Evolutionary conservation across 2,113 vertebrate species (phyloP), one percentile per base, ranked within the genome.

Genomic region (Chloropsis hardwickii): DNA sequence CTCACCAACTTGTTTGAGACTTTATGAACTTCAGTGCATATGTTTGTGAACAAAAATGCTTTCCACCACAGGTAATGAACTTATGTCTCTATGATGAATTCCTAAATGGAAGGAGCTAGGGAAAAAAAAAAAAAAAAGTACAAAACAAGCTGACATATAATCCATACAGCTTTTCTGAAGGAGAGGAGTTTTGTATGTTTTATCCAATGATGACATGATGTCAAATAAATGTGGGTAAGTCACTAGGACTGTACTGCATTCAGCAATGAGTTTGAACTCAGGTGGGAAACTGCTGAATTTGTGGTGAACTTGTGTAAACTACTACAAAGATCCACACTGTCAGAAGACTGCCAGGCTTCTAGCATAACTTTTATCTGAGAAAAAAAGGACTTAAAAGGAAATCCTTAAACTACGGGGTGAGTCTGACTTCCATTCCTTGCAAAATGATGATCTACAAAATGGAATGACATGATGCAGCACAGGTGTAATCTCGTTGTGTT

Each of bases 401-500:
- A 69, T 65, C 6, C 16, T 66, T 37, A 11, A 78, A 40, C 40
- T 48, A 48, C 0, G 0, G 13, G 9, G 14, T 53, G 13, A 81
- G 6, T 81, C 60, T 73, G 58, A 83, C 25, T 84, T 66, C 31
- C 18, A 48, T 74, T 73, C 60, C 48, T 77, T 62, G 25, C 10
- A 39, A 79, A 90, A 90, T 39, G 7, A 11, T 3, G 2, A 42
- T 29, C 31, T 81, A 33, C 29, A 84, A 53, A 61, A 60, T 14
- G 50, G 50, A 70, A 53, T 45, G 25, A 31, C 4, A 10, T 48
- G 25, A 74, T 2, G 8, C 73, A 88, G 35, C 11, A 56, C 23
- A 81, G 12, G 11, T 25, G 5, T 42, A 58, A 54, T 33, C 9
- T 86, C 8, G 14, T 2, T 78, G 39, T 47, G 1, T 54, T 58